These are phyloP conservation scores for Scylla paramamosain DNA, from an alignment of 1,140 invertebrate species.

Conservation along the genomic window DNA sequence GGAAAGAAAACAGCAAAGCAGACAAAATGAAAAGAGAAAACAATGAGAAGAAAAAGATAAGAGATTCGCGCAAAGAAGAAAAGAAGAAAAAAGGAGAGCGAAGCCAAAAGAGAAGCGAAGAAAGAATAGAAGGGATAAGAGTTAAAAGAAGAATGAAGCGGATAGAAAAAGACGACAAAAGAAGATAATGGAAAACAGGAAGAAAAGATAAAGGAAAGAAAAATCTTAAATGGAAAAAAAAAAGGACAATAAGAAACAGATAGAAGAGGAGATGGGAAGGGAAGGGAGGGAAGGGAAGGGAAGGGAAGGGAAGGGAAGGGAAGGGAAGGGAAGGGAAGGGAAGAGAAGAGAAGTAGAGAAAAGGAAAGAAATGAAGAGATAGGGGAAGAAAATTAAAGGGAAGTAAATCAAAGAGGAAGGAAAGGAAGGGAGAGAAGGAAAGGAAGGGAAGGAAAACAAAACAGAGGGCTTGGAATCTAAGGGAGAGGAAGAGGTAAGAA, in stretches of 20 bases:
- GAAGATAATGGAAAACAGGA: no score
- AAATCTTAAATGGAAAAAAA: no score
- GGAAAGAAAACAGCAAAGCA: no score
- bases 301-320: not conserved
- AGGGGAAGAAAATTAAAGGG: not conserved
- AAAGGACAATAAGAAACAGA: not conserved
- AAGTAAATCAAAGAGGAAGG: no score
- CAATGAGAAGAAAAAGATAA: no score
- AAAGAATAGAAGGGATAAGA: not conserved
- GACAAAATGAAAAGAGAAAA: no score
- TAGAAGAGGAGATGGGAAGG: not conserved
- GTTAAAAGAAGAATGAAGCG: not conserved
- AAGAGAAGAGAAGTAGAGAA: not conserved
- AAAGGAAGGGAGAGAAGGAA: not conserved
- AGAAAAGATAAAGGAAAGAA: no score
- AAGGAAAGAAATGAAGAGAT: no score
- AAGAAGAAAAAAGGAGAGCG: not conserved
- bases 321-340: not conserved
- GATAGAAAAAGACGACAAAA: no score
- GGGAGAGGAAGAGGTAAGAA: not conserved
- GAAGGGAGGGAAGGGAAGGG: not conserved
- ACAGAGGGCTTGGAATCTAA: not conserved
- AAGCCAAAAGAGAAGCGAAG: not conserved
- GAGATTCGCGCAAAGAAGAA: no score
- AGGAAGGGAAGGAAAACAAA: not conserved